A percentile compares a stretch with the other conserved stretches of the same genome.
phyloP scores from a whole-genome alignment of 2,113 vertebrate species.

The Tyrannus savana region DNA sequence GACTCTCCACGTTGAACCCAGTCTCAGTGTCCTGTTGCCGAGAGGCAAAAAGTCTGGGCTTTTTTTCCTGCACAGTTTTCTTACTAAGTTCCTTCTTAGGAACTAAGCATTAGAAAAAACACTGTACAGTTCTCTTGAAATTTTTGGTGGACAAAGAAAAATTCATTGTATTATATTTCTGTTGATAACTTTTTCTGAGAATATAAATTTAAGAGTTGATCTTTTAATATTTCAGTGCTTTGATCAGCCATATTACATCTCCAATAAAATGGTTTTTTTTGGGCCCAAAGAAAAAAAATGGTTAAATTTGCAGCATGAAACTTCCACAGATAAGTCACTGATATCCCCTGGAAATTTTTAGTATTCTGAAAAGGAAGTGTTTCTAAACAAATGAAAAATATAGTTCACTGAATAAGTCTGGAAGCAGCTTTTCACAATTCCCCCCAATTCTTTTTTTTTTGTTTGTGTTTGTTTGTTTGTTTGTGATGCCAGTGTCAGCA shows the following conservation, averaged over 20 bases:
- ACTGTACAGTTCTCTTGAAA: not conserved
- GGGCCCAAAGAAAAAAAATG: not conserved
- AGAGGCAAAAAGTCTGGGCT: not conserved
- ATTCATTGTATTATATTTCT: not conserved
- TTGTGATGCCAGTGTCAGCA: not conserved
- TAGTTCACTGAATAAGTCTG: not conserved
- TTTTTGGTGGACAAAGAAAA: not conserved
- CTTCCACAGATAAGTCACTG: not conserved
- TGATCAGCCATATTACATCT: not conserved
- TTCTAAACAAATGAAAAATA: not conserved
- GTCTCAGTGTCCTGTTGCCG: not conserved
- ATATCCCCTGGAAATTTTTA: constrained; percentile 10
- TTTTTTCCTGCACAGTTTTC: not conserved
- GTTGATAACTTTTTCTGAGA: not conserved
- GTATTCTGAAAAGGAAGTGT: constrained; percentile 8
- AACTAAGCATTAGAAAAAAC: not conserved
- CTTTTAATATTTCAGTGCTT: not conserved
- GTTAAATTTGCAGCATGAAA: constrained; percentile 20
- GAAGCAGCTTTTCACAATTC: not conserved
- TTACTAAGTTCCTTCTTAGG: not conserved
- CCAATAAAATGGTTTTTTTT: not conserved
- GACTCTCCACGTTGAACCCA: not conserved
- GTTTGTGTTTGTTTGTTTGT: not conserved
- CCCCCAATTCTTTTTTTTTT: accelerated
- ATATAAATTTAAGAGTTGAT: not conserved